These are phyloP conservation scores for Leptopilina boulardi DNA, from an alignment of 1,140 invertebrate species.

Conservation along the genomic window DNA sequence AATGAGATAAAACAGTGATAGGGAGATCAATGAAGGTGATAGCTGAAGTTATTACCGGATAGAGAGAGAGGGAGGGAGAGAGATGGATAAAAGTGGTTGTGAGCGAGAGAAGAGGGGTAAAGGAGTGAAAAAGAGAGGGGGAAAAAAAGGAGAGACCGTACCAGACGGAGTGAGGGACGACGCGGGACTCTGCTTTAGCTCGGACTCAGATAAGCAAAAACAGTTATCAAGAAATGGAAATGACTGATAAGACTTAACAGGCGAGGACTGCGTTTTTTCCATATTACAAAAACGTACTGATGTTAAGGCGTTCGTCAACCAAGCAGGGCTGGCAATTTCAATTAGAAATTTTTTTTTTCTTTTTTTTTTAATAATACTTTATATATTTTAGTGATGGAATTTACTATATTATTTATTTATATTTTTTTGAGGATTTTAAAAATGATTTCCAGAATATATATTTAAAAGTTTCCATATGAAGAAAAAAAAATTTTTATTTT, in stretches of 20 bases:
- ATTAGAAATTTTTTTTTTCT: background rate
- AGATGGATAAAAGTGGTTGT: constrained; percentile 59
- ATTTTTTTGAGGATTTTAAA: too few relatives aligned
- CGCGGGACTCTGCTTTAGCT: constrained; percentile 51
- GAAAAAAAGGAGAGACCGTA: constrained; percentile 31
- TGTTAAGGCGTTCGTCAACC: constrained; percentile 44
- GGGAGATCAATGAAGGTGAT: constrained; percentile 76
- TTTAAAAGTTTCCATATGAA: too few relatives aligned
- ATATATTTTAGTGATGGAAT: too few relatives aligned
- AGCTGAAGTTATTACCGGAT: constrained; percentile 76
- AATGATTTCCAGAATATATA: too few relatives aligned
- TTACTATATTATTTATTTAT: too few relatives aligned
- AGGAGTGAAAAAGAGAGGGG: constrained; percentile 26
- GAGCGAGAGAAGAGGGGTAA: constrained; percentile 53
- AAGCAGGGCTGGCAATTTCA: background rate
- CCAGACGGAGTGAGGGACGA: constrained; percentile 41
- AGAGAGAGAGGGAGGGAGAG: constrained; percentile 71
- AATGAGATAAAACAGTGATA: constrained; percentile 76
- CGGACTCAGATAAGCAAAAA: constrained; percentile 74
- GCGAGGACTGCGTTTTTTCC: constrained; percentile 51
- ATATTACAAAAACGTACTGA: constrained; percentile 41
- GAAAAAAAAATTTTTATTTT: too few relatives aligned
- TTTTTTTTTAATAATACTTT: too few relatives aligned
- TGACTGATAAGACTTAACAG: constrained; percentile 72
- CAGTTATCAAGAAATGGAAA: constrained; percentile 77